phyloP scores from a whole-genome alignment of 1,140 invertebrate species.

The Aphaenogaster floridana region DNA sequence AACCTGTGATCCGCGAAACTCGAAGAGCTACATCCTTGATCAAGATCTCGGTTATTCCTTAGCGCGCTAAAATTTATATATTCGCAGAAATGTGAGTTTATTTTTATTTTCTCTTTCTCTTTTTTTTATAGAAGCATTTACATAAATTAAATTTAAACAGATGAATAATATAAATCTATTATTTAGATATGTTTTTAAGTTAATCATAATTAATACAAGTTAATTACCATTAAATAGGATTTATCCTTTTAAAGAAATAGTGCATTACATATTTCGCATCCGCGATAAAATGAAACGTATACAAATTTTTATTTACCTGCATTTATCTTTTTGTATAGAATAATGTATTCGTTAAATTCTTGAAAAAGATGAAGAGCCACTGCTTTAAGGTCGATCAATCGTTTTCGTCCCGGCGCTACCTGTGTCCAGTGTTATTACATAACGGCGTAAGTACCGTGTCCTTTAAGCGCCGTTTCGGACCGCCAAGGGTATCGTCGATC shows the following conservation, averaged over 20 bases:
- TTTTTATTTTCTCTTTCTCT: not conserved
- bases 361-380: constrained; percentile 41
- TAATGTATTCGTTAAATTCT: not conserved
- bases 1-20: not conserved
- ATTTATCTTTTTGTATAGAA: not conserved
- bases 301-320: not conserved
- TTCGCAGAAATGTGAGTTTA: not conserved
- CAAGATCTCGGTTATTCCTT: not conserved
- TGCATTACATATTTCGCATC: not conserved
- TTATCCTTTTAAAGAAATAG: not conserved
- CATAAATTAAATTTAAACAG: not conserved
- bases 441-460: constrained; percentile 58
- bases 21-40: not conserved
- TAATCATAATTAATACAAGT: not conserved
- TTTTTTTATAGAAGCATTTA: not conserved
- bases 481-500: constrained; percentile 50
- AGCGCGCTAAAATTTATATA: not conserved
- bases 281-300: not conserved
- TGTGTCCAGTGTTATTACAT: constrained; percentile 49
- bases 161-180: not conserved
- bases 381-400: constrained; percentile 34
- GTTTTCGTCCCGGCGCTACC: constrained; percentile 37
- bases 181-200: not conserved
- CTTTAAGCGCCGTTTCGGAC: constrained; percentile 50
- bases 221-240: not conserved